phyloP scores from a whole-genome alignment of 2,888 invertebrate species.

The Trissolcus brochymenae region DNA sequence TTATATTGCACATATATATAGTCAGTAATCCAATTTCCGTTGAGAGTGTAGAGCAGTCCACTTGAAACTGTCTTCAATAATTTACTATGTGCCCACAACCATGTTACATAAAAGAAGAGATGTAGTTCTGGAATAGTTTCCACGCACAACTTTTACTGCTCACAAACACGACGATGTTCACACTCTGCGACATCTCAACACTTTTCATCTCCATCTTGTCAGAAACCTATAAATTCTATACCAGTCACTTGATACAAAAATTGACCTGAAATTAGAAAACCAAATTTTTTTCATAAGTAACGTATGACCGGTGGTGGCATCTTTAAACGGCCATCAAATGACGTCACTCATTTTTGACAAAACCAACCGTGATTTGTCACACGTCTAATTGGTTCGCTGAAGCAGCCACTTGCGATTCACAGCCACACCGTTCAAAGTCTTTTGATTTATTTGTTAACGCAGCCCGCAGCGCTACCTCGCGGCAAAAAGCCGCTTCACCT shows the following conservation, averaged over 20 bases:
- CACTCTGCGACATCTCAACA: not conserved
- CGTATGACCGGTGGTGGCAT: constrained; percentile 29
- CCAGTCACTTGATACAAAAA: constrained; percentile 33
- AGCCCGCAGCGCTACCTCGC: constrained; percentile 35
- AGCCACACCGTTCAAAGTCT: constrained; percentile 46
- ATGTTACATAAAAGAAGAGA: constrained; percentile 1
- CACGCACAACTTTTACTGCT: not conserved
- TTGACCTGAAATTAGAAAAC: constrained; percentile 53
- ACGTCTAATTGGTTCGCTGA: constrained; percentile 51
- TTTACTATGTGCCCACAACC: constrained; percentile 12
- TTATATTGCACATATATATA: not conserved
- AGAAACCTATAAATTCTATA: constrained; percentile 22
- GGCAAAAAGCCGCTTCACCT: constrained; percentile 36
- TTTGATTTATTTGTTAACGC: constrained; percentile 49
- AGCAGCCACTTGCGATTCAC: constrained; percentile 47
- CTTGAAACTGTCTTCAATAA: constrained; percentile 36
- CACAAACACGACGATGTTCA: not conserved
- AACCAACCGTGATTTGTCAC: constrained; percentile 59
- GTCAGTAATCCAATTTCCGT: constrained; percentile 25
- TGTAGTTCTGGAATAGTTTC: not conserved
- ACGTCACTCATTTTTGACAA: constrained; percentile 51
- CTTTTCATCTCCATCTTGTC: not conserved
- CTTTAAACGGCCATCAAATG: constrained; percentile 51
- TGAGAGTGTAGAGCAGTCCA: constrained; percentile 17
- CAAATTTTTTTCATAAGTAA: too few species aligned